phyloP scores from a whole-genome alignment of 2,797 vertebrate species.

The Liparis tanakae region DNA sequence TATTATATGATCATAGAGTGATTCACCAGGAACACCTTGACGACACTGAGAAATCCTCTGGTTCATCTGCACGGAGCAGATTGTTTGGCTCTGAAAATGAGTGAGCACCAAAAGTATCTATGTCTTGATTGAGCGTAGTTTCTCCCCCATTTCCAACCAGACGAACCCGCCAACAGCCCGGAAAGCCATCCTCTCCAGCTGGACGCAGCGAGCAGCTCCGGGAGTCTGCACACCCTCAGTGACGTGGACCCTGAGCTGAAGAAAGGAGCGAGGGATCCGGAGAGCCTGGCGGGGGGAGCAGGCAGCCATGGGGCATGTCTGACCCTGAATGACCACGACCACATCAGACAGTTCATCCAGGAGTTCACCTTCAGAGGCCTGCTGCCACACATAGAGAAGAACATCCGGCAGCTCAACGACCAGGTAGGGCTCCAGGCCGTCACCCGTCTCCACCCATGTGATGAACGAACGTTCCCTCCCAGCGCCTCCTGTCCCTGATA shows the following conservation, averaged over 20 bases:
- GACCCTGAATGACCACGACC: constrained; percentile 95
- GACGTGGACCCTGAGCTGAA: constrained; percentile 74
- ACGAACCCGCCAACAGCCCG: constrained; percentile 82
- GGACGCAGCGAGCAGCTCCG: constrained; percentile 79
- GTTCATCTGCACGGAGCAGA: too few relatives aligned
- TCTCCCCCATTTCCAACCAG: constrained; percentile 67
- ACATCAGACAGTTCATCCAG: constrained; percentile 96
- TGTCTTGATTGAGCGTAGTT: neutral
- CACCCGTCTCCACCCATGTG: too few relatives aligned
- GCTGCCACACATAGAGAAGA: constrained; percentile 96
- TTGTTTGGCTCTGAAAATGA: neutral
- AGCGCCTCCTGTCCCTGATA: neutral
- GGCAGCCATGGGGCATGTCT: constrained; percentile 89
- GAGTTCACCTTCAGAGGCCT: constrained; percentile 98
- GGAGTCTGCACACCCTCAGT: constrained; percentile 75
- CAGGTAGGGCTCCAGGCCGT: constrained; percentile 82
- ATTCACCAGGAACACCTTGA: neutral
- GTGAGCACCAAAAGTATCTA: neutral
- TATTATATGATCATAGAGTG: too few relatives aligned
- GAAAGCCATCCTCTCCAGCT: constrained; percentile 88
- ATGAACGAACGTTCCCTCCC: neutral
- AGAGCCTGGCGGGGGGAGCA: constrained; percentile 43
- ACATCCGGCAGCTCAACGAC: constrained; percentile 97
- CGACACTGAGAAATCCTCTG: too few relatives aligned
- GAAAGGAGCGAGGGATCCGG: constrained; percentile 74